Evolutionary conservation across 2,797 vertebrate genomes (phyloP).

Genomic region (Poecilia wingei): DNA sequence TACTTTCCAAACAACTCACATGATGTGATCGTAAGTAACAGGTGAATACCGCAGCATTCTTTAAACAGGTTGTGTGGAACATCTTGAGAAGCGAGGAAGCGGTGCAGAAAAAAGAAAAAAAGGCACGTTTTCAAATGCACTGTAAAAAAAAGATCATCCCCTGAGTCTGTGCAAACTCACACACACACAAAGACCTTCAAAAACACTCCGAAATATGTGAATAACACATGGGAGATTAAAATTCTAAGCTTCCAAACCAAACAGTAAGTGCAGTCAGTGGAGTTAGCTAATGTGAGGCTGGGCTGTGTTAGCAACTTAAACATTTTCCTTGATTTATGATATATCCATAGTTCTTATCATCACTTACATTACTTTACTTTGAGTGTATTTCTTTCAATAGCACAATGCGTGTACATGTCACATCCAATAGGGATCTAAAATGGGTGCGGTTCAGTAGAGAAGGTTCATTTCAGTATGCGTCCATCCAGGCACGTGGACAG

Average conservation of each 20-base stretch:
- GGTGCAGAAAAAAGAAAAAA: slow-evolving; percentile 8
- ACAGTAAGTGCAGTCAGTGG: slow-evolving; percentile 10
- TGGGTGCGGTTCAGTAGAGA: slow-evolving; percentile 36
- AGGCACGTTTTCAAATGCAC: slow-evolving; percentile 1
- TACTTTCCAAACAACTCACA: slow-evolving; percentile 1
- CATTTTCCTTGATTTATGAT: slow-evolving; percentile 42
- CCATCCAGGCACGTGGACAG: no score
- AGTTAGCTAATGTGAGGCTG: not conserved
- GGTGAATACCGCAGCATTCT: not conserved
- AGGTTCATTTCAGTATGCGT: slow-evolving; percentile 4
- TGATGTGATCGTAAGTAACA: not conserved
- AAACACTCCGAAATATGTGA: slow-evolving; percentile 17
- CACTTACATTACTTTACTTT: slow-evolving; percentile 42
- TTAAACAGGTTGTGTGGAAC: slow-evolving; percentile 7
- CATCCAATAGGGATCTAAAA: slow-evolving; percentile 33
- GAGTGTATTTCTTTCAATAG: slow-evolving; percentile 44
- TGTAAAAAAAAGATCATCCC: slow-evolving; percentile 19
- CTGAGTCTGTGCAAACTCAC: slow-evolving; percentile 9
- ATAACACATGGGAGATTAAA: slow-evolving; percentile 15
- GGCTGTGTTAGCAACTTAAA: slow-evolving; percentile 29
- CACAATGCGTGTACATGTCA: slow-evolving; percentile 41
- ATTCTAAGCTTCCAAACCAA: slow-evolving; percentile 30
- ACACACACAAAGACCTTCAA: slow-evolving; percentile 1
- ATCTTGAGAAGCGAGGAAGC: slow-evolving; percentile 10
- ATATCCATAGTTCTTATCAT: slow-evolving; percentile 35